Evolutionary conservation across 2,113 vertebrate species (phyloP), one percentile per base, ranked within the genome.

Genomic region (Malurus alboscapulatus): DNA sequence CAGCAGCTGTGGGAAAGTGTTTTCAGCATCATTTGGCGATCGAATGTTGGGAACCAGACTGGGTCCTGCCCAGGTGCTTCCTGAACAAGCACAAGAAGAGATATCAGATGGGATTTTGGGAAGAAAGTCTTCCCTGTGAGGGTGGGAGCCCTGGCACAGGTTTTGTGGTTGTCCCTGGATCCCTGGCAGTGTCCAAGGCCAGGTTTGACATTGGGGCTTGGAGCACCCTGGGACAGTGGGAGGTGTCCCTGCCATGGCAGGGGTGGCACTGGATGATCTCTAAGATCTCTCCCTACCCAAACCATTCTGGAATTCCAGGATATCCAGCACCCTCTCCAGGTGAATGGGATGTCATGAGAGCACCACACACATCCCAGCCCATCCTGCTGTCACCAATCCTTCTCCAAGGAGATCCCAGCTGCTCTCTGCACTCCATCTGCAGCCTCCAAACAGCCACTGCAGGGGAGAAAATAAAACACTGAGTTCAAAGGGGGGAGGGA

Each of bases 371-470:
- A 5, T 27, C 48, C 10, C 21, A 48, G 45, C 65, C 58, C 73
- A 76, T 74, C 72, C 90, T 71, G 48, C 92, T 44, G 17, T 40
- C 62, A 12, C 26, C 26, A 54, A 47, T 30, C 67, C 34, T 68
- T 84, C 73, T 48, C 87, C 58, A 59, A 74, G 83, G 76, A 85
- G 63, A 71, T 62, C 58, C 83, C 92, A 89, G 84, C 91, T 92
- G 92, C 84, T 82, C 80, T 58, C 63, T 8, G n/a, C 4, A 0
- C 67, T 90, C 88, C 73, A 67, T 91, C 93, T 96, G 87, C 87
- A 91, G 73, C 85, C 62, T 87, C 72, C 80, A 68, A 77, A 81
- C 62, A 47, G 63, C 53, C 38, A 61, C 84, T 12, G 4, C 62
- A 51, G 20, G 48, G 53, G 30, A 25, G 14, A 45, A 73, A n/a